Conservation (phyloP, 2,113 vertebrate genomes). For the Dromas ardeola region DNA sequence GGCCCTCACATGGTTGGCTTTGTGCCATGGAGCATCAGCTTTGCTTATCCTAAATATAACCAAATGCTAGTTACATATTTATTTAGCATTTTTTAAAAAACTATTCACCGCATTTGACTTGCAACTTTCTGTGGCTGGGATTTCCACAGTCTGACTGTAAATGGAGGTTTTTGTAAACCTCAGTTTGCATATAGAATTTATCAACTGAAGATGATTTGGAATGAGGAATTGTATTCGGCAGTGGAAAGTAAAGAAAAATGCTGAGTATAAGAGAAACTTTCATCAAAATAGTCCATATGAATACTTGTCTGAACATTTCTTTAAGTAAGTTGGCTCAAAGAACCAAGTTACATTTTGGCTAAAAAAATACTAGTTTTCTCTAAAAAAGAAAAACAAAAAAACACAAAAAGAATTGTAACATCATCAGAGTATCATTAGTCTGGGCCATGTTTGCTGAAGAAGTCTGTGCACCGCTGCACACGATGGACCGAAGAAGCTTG, state of each 20-base stretch:
- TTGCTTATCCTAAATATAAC: constrained; percentile 1
- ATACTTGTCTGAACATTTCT: neutral
- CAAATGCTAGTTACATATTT: neutral
- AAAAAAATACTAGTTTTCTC: neutral
- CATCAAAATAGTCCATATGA: neutral
- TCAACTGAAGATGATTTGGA: neutral
- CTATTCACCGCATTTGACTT: neutral
- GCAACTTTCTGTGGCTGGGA: neutral
- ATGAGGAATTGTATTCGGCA: neutral
- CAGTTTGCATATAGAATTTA: neutral
- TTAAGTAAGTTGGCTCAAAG: neutral
- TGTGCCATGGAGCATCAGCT: neutral
- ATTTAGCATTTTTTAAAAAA: neutral
- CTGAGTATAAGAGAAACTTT: neutral
- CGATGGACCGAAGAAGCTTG: neutral
- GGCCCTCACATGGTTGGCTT: neutral
- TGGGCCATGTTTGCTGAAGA: neutral
- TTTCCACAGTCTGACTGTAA: neutral
- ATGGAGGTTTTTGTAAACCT: neutral
- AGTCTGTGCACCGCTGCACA: neutral
- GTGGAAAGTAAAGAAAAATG: neutral
- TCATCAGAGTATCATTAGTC: neutral
- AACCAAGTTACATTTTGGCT: neutral
- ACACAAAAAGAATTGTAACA: neutral
- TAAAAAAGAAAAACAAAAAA: neutral